These are phyloP conservation scores for Cyclura pinguis DNA, from an alignment of 2,797 vertebrate species.

Conservation along the genomic window DNA sequence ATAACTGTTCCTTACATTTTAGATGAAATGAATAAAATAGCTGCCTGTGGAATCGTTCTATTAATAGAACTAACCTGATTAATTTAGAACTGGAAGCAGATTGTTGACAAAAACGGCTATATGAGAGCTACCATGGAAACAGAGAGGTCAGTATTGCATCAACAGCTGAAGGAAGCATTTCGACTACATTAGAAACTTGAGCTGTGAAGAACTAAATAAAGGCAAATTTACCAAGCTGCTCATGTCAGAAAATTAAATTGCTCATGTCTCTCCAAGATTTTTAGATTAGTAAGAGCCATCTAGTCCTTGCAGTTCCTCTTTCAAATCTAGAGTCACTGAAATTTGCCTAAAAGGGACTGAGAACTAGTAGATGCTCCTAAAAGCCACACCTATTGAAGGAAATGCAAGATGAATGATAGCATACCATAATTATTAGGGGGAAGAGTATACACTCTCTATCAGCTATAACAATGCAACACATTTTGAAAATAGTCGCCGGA, in stretches of 20 bases:
- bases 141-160: constrained; percentile 6
- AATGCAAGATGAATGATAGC: neutral
- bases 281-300: neutral
- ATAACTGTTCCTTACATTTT: constrained; percentile 52
- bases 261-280: neutral
- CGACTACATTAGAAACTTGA: constrained; percentile 29
- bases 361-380: neutral
- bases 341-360: neutral
- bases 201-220: constrained; percentile 32
- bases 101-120: constrained; percentile 34
- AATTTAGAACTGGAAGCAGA: constrained; percentile 55
- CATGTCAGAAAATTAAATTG: neutral
- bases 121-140: constrained; percentile 30
- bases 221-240: constrained; percentile 20
- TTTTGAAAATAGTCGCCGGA: too few relatives aligned
- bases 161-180: constrained; percentile 25
- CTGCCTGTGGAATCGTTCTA: constrained; percentile 8
- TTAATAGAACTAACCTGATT: constrained; percentile 48
- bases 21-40: constrained; percentile 56
- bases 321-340: neutral
- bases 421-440: too few relatives aligned
- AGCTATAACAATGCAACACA: too few relatives aligned
- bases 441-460: too few relatives aligned
- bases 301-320: neutral
- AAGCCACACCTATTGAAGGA: neutral